Conservation (phyloP, 2,113 vertebrate genomes). For the Potamarius usumacintae region DNA sequence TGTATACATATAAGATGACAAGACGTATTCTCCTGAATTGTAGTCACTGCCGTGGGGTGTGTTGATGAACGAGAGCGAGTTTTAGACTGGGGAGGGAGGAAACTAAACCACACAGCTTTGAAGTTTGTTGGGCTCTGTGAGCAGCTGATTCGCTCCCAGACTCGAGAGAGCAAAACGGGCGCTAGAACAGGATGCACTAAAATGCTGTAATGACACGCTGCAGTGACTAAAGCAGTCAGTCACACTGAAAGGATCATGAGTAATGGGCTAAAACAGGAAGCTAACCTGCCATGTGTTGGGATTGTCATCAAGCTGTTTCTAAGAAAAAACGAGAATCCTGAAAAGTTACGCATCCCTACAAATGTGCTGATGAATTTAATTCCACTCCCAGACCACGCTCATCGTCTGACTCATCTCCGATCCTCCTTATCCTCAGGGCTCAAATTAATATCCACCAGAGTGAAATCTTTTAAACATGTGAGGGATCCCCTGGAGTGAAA, state of each 20-base stretch:
- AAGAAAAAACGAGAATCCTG: background rate
- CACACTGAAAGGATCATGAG: constrained; percentile 40
- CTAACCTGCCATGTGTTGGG: background rate
- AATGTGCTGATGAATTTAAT: background rate
- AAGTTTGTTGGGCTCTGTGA: background rate
- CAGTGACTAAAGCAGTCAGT: constrained; percentile 20
- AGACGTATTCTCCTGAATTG: background rate
- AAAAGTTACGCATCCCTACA: background rate
- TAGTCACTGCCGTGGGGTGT: background rate
- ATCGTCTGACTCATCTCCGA: constrained; percentile 20
- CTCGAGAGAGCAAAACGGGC: background rate
- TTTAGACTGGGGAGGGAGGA: background rate
- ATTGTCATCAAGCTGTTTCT: constrained; percentile 16
- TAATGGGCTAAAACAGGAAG: constrained; percentile 41
- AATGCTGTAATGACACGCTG: constrained; percentile 32
- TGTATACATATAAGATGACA: background rate
- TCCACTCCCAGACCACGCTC: background rate
- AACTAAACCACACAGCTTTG: constrained; percentile 4
- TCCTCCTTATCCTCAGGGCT: constrained; percentile 10
- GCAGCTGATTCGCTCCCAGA: constrained; percentile 4
- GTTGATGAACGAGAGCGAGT: background rate
- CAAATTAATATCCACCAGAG: background rate
- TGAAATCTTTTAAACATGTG: background rate
- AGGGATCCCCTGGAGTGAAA: background rate
- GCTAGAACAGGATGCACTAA: constrained; percentile 32